These are phyloP conservation scores for Diarsia dahlii DNA, from an alignment of 2,888 invertebrate genomes.

Conservation along the genomic window DNA sequence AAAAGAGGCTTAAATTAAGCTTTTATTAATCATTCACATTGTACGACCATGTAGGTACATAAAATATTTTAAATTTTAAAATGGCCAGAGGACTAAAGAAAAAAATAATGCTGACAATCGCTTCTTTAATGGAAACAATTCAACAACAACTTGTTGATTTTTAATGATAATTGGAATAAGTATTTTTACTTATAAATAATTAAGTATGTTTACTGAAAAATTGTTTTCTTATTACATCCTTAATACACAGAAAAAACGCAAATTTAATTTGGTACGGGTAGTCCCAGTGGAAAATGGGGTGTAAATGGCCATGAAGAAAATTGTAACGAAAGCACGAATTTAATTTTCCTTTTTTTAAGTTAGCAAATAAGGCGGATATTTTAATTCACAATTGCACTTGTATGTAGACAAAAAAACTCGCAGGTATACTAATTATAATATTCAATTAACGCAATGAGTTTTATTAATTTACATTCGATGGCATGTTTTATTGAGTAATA, in stretches of 20 bases:
- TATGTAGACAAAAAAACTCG: background rate
- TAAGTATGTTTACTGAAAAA: background rate
- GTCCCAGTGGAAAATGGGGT: background rate
- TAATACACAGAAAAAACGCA: background rate
- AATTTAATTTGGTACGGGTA: background rate
- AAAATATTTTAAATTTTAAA: constrained; percentile 69
- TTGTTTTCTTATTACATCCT: background rate
- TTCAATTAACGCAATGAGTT: background rate
- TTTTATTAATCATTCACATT: constrained; percentile 78
- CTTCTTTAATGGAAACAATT: constrained; percentile 56
- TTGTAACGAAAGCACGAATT: background rate
- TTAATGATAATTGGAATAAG: background rate
- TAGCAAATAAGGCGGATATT: background rate
- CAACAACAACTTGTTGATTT: constrained; percentile 4
- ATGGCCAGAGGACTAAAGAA: constrained; percentile 73
- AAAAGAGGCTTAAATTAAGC: constrained; percentile 72
- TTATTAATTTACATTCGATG: too few relatives aligned
- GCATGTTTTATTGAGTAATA: background rate
- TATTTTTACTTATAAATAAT: background rate
- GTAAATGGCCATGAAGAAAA: background rate
- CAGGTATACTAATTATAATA: background rate
- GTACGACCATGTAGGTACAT: constrained; percentile 73
- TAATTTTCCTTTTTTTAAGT: background rate
- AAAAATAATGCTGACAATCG: constrained; percentile 69
- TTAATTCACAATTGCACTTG: background rate